These are phyloP conservation scores for Camelus bactrianus DNA, from an alignment of 2,113 vertebrate genomes.

Conservation along the genomic window DNA sequence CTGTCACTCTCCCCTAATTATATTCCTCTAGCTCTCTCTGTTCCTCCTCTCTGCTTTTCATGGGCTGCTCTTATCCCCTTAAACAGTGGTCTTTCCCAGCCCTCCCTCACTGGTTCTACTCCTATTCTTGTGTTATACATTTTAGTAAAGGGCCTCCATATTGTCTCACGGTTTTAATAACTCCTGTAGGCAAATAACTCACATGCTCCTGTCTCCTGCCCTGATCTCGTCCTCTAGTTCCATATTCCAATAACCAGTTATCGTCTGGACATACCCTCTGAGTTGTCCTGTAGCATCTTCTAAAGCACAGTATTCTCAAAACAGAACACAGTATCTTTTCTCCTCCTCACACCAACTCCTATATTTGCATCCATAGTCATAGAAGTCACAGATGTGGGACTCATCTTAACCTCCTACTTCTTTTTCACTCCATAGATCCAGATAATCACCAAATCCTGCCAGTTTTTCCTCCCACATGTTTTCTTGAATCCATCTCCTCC, in stretches of 20 bases:
- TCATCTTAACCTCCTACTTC: background rate
- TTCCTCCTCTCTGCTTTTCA: background rate
- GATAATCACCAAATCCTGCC: background rate
- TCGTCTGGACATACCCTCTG: background rate
- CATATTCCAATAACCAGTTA: background rate
- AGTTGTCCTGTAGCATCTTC: background rate
- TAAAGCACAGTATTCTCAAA: background rate
- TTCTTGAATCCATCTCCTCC: background rate
- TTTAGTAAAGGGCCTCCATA: background rate
- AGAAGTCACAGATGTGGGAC: background rate
- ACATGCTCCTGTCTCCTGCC: background rate
- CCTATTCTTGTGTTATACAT: background rate
- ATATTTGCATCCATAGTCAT: background rate
- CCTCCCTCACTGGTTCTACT: background rate
- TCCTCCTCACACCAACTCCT: background rate
- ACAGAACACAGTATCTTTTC: background rate
- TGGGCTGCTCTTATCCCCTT: background rate
- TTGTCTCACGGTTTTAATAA: slow-evolving; percentile 9
- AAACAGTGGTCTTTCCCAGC: background rate
- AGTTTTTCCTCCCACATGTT: background rate
- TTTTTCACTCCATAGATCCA: background rate
- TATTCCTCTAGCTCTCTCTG: background rate
- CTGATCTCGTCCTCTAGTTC: background rate
- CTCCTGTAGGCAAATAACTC: background rate
- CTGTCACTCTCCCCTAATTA: fast-evolving